A percentile compares a stretch with the other conserved stretches of the same genome.
phyloP scores from a whole-genome alignment of 1,140 invertebrate genomes.

The Dreissena polymorpha region DNA sequence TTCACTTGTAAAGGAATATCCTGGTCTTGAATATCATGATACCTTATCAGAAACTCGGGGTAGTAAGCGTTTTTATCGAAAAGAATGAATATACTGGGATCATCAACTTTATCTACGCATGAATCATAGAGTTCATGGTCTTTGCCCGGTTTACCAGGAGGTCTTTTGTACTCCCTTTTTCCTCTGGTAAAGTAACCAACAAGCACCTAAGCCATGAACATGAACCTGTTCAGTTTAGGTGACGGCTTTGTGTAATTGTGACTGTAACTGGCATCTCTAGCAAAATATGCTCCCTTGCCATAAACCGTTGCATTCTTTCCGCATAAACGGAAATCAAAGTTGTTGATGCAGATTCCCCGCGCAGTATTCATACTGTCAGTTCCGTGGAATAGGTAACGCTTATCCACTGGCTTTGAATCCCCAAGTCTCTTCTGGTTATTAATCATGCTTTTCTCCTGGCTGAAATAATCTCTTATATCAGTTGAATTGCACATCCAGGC shows the following conservation, averaged over 20 bases:
- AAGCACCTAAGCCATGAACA: conserved; percentile 70
- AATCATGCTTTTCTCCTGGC: conserved; percentile 55
- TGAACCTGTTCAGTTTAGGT: conserved; percentile 36
- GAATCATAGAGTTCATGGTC: conserved; percentile 69
- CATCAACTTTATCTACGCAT: conserved; percentile 65
- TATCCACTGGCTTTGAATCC: conserved; percentile 33
- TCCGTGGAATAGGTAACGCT: conserved; percentile 67
- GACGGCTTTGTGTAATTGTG: conserved; percentile 61
- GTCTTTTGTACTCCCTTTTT: conserved; percentile 58
- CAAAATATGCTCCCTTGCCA: conserved; percentile 75
- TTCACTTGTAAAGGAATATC: too few species aligned
- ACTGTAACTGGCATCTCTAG: conserved; percentile 65
- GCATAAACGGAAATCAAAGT: conserved; percentile 67
- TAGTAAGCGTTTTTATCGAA: conserved; percentile 72
- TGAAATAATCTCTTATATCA: too few species aligned
- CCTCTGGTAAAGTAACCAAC: conserved; percentile 69
- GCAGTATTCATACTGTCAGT: conserved; percentile 61
- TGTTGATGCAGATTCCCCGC: too few species aligned
- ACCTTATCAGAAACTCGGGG: conserved; percentile 73
- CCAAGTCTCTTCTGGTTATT: conserved; percentile 50
- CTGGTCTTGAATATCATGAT: too few species aligned
- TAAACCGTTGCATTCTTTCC: conserved; percentile 67
- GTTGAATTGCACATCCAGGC: too few species aligned
- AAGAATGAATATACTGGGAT: too few species aligned
- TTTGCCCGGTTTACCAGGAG: conserved; percentile 59